These are phyloP conservation scores for Coreoperca whiteheadi DNA, from an alignment of 2,113 vertebrate species.

Conservation along the genomic window DNA sequence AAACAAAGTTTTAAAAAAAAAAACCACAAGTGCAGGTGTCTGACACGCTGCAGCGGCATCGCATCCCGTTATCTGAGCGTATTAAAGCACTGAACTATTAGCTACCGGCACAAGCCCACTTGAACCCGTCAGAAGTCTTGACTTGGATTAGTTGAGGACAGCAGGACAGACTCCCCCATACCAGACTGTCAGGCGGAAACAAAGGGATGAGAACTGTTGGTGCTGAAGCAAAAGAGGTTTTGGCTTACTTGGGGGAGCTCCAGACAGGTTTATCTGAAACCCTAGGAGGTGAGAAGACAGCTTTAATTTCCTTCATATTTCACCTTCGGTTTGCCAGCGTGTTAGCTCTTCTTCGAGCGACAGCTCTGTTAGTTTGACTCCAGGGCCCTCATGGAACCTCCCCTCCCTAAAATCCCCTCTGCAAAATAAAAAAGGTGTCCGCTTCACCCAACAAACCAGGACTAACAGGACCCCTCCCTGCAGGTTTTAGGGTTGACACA, in stretches of 20 bases:
- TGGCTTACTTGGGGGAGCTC: slow-evolving; percentile 86
- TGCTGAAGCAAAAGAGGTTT: slow-evolving; percentile 74
- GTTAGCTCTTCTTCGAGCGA: slow-evolving; percentile 13
- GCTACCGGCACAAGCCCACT: slow-evolving; percentile 65
- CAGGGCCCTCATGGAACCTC: neutral
- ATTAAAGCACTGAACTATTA: neutral
- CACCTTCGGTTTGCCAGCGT: slow-evolving; percentile 35
- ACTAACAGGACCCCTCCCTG: slow-evolving; percentile 9
- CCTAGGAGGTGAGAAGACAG: slow-evolving; percentile 83
- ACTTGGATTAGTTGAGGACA: slow-evolving; percentile 74
- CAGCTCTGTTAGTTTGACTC: slow-evolving; percentile 6
- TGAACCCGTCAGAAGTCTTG: slow-evolving; percentile 46
- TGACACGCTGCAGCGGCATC: neutral
- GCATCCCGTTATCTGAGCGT: neutral
- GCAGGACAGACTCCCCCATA: slow-evolving; percentile 76
- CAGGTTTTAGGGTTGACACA: neutral
- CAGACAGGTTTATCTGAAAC: slow-evolving; percentile 87
- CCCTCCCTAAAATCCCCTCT: neutral
- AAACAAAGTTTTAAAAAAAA: neutral
- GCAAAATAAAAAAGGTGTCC: neutral
- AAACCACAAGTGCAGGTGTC: neutral
- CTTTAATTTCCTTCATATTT: slow-evolving; percentile 67
- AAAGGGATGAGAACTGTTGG: slow-evolving; percentile 68
- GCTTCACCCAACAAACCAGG: neutral
- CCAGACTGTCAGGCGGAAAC: slow-evolving; percentile 73